Percentiles rank a stretch among this genome's conserved stretches.
Evolutionary conservation across 2,888 invertebrate genomes (phyloP).

Genomic region (Desoria tigrina): DNA sequence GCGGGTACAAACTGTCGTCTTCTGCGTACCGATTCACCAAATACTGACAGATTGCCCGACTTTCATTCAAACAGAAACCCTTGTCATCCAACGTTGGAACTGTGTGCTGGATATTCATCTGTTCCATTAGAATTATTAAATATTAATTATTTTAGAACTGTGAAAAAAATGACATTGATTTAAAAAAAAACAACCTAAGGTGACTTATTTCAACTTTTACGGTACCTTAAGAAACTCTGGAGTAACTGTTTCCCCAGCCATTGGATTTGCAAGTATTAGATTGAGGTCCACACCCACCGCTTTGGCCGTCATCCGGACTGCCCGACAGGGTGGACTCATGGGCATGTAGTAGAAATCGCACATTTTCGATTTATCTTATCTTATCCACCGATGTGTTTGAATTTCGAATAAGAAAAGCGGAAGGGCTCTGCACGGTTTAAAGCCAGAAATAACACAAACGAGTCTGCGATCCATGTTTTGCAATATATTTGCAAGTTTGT

Average conservation of each 20-base stretch:
- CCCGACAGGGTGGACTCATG: constrained; percentile 68
- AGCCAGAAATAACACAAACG: too few relatives aligned
- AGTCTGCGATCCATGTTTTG: too few relatives aligned
- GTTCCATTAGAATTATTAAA: constrained; percentile 57
- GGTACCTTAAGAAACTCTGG: constrained; percentile 66
- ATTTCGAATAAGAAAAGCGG: too few relatives aligned
- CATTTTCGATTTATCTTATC: too few relatives aligned
- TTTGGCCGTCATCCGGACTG: constrained; percentile 66
- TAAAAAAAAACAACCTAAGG: neutral
- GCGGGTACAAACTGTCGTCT: constrained; percentile 73
- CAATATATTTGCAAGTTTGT: too few relatives aligned
- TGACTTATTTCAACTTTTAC: too few relatives aligned
- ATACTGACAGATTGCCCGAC: constrained; percentile 75
- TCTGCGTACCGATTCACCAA: constrained; percentile 77
- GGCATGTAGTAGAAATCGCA: constrained; percentile 70
- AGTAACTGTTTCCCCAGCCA: constrained; percentile 66
- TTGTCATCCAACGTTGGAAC: constrained; percentile 33
- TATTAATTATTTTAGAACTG: too few relatives aligned
- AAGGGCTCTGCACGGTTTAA: too few relatives aligned
- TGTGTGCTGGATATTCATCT: constrained; percentile 33
- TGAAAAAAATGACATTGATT: neutral
- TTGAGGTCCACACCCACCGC: constrained; percentile 68
- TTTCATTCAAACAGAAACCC: constrained; percentile 32
- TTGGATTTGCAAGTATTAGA: constrained; percentile 65
- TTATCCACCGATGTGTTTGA: too few relatives aligned